phyloP scores from a whole-genome alignment of 1,140 invertebrate species.

The Thaumetopoea pityocampa region DNA sequence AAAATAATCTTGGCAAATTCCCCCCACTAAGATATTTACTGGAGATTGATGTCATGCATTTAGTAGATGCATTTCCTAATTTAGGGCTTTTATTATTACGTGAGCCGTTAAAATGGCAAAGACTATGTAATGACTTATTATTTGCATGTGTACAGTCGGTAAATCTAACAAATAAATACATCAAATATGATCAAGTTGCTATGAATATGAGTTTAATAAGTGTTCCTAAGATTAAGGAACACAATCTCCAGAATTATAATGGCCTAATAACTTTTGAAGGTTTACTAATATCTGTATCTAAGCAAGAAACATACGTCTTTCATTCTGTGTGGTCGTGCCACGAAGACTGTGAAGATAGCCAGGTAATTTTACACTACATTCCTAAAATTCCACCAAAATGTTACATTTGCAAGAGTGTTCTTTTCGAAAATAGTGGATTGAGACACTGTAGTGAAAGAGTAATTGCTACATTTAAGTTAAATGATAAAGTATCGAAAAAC shows the following conservation, averaged over 20 bases:
- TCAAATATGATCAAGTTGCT: slow-evolving; percentile 38
- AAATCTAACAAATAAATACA: slow-evolving; percentile 27
- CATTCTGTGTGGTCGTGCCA: slow-evolving; percentile 67
- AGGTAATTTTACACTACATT: slow-evolving; percentile 54
- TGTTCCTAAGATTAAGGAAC: slow-evolving; percentile 28
- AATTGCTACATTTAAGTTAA: slow-evolving; percentile 38
- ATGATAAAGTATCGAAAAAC: slow-evolving; percentile 30
- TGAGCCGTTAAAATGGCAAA: slow-evolving; percentile 50
- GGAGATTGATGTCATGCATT: slow-evolving; percentile 53
- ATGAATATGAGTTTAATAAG: slow-evolving; percentile 42
- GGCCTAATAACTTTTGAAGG: slow-evolving; percentile 39
- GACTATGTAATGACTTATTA: slow-evolving; percentile 47
- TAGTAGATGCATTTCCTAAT: slow-evolving; percentile 40
- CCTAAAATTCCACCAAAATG: slow-evolving; percentile 59
- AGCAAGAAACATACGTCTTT: slow-evolving; percentile 44
- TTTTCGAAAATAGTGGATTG: slow-evolving; percentile 56
- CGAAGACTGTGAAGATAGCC: slow-evolving; percentile 62
- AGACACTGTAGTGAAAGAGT: slow-evolving; percentile 55
- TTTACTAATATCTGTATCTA: slow-evolving; percentile 41
- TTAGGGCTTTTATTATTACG: slow-evolving; percentile 39
- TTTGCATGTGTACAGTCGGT: slow-evolving; percentile 44
- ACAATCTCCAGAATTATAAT: slow-evolving; percentile 25
- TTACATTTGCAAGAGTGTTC: slow-evolving; percentile 43
- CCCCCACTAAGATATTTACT: slow-evolving; percentile 48
- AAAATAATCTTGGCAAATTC: slow-evolving; percentile 42